Evolutionary conservation across 2,113 vertebrate species (phyloP), one percentile per base, ranked within the genome.

Genomic region (Coptodon rendalli): DNA sequence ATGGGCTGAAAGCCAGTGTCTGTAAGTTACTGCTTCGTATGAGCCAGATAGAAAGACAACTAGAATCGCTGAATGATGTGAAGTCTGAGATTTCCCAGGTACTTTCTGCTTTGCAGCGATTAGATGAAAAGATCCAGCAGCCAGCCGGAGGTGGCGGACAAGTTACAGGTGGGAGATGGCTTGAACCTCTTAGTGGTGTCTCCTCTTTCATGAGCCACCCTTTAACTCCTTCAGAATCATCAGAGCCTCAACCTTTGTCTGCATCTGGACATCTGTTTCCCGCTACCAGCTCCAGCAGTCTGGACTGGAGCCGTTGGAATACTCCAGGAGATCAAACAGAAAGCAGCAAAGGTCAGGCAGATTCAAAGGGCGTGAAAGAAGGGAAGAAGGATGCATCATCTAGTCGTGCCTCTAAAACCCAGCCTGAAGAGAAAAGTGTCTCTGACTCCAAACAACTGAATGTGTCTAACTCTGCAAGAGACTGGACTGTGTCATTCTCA

Each of bases 41-140:
- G 22, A 97, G 98, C 0, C 98, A 99, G 86, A 98, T 99, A 9
- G 99, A 99, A 68, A 97, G 97, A 90, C 98, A 98, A 56, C 96
- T 99, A 4, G 98, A 99, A 40, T 98, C 97, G 0, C 96, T 99
- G 31, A 97, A 98, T 0, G 98, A 99, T 0, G 98, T 99, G 12
- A 97, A 98, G 10, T 97, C 98, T 36, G 98, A 99, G 90, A 98
- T 99, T 87, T 97, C 97, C 6, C 98, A 98, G 91, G 98, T 99
- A 29, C 91, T 99, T 43, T 97, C 97, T 53, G 98, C 98, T 78
- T 94, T 99, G 14, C 97, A 97, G 82, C 97, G 97, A 8, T 85
- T 99, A 91, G 98, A 99, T 81, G 97, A 98, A 94, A 98, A 98
- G 92, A 98, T 98, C 80, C 98, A 98, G 91, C 97, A 96, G 91